A percentile compares a stretch with the other conserved stretches of the same genome.
Evolutionary conservation across 2,113 vertebrate genomes (phyloP).

Genomic region (Baryphthengus martii): DNA sequence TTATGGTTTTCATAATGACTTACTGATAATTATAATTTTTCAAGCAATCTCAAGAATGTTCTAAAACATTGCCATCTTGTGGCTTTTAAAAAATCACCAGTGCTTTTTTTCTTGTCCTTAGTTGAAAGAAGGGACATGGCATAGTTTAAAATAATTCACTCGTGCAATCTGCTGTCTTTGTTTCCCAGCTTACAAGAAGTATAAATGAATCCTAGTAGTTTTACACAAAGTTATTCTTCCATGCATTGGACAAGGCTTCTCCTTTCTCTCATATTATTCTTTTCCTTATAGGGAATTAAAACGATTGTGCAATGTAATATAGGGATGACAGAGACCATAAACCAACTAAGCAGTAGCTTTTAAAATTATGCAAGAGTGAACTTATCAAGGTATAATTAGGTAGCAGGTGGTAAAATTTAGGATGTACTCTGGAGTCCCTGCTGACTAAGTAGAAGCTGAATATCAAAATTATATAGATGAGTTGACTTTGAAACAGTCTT

Average conservation of each 20-base stretch:
- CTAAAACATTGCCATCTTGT: conserved; percentile 52
- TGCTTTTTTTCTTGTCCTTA: not conserved
- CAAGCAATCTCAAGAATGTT: not conserved
- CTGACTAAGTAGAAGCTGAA: not conserved
- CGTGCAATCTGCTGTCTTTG: not conserved
- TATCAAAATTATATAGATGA: not conserved
- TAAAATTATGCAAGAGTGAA: not conserved
- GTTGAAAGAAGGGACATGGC: not conserved
- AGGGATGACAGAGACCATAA: not conserved
- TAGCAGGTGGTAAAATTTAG: not conserved
- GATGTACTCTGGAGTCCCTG: not conserved
- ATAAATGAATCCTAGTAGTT: not conserved
- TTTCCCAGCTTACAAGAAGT: not conserved
- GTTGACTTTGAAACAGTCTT: not conserved
- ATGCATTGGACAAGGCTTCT: not conserved
- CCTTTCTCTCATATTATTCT: not conserved
- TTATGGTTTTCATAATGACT: not conserved
- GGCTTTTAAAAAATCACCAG: not conserved
- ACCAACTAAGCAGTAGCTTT: not conserved
- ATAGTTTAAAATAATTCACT: not conserved
- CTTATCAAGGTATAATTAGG: not conserved
- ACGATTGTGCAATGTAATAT: not conserved
- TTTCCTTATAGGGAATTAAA: not conserved
- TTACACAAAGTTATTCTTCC: not conserved
- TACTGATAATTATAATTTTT: not conserved